Evolutionary conservation across 2,797 vertebrate genomes (phyloP).

Genomic region (Microctenopoma lineatum): DNA sequence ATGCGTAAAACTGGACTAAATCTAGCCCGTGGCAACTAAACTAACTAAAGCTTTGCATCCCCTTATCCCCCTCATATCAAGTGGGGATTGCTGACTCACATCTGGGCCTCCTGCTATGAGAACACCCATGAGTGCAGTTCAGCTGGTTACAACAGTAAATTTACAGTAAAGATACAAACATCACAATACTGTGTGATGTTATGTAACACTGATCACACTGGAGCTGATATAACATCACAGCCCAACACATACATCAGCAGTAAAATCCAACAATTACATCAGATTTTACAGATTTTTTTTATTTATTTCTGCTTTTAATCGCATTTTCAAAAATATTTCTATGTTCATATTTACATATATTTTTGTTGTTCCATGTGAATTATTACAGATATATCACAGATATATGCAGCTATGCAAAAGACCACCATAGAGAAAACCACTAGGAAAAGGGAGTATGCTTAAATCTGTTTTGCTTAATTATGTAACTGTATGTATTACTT

Average conservation of each 20-base stretch:
- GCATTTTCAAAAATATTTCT: neutral
- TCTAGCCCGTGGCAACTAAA: neutral
- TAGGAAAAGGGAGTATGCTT: neutral
- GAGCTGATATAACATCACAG: too few relatives aligned
- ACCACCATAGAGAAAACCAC: neutral
- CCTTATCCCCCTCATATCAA: neutral
- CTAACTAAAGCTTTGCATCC: neutral
- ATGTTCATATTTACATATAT: neutral
- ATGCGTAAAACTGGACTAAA: neutral
- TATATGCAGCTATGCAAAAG: too few relatives aligned
- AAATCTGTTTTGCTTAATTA: neutral
- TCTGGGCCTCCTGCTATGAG: neutral
- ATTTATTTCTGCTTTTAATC: neutral
- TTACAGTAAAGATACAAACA: neutral
- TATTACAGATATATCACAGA: neutral
- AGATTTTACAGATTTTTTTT: neutral
- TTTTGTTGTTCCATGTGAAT: constrained; percentile 1
- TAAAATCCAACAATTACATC: neutral
- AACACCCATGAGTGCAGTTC: neutral
- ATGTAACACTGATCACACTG: neutral
- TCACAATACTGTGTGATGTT: neutral
- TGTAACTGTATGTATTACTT: neutral
- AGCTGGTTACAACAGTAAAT: neutral
- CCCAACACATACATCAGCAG: neutral
- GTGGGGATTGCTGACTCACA: neutral